Evolutionary conservation across 2,888 invertebrate genomes (phyloP), one percentile per base, ranked within the genome.

Genomic region (Brenthis daphne): DNA sequence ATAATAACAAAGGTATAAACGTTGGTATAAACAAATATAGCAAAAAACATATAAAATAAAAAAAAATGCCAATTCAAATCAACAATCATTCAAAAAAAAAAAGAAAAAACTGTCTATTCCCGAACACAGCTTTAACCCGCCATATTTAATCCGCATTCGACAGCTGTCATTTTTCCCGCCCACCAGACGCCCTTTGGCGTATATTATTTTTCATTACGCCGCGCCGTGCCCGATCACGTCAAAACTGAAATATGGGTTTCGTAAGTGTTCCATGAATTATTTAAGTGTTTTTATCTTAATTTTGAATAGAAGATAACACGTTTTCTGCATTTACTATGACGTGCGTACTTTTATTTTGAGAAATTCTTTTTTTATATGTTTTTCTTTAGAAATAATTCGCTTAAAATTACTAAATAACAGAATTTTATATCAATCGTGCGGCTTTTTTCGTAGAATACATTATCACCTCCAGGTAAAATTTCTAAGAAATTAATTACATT

Each of bases 131-230:
- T 16, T 48, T 58, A 47, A 20, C 66, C 61, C 76, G 78, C 82
- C 80, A 83, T 85, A 80, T 82, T 82, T 85, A 85, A 85, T 84
- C 79, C 79, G 54, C 79, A 76, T 84, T 84, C 87, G 88, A 88
- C 87, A 88, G 82, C 83, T 88, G 87, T 87, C 88, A 86, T 79
- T 85, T 85, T 77, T 71, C 79, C 74, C 83, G 81, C 81, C 82
- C 79, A 81, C 80, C 76, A 74, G 73, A 73, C 74, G 73, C 81
- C 80, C 81, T 83, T 79, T 82, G 76, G 74, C 80, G 77, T 69
- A 76, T 75, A 78, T 84, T 83, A 84, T 86, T 85, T 86, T 83
- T 83, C 80, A 80, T 76, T 75, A 76, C 70, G 76, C 65, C 73
- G 74, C 70, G 76, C 67, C 73, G 74, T 77, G 75, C 74, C 73